Percentiles rank a stretch among this genome's conserved stretches.
Conservation (phyloP, 2,113 vertebrate genomes). For the Lagopus leucura region DNA sequence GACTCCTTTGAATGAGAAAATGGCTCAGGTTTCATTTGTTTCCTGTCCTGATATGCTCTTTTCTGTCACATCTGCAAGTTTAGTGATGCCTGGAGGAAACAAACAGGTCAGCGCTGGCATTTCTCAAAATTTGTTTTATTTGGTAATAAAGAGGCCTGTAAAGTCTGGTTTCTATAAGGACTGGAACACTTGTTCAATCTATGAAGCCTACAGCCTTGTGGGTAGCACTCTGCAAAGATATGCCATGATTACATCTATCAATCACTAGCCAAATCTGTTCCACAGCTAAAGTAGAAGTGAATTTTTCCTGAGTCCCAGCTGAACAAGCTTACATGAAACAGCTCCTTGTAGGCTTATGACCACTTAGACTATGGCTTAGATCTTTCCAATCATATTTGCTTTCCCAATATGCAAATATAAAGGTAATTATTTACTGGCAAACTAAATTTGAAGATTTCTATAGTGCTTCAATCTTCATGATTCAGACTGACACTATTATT, state of each 20-base stretch:
- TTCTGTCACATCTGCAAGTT: conserved; percentile 27
- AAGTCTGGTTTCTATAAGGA: not conserved
- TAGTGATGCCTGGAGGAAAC: conserved; percentile 12
- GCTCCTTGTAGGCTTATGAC: not conserved
- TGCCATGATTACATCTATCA: not conserved
- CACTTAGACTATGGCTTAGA: not conserved
- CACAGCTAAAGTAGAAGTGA: not conserved
- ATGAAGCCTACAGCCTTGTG: not conserved
- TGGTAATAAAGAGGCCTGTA: not conserved
- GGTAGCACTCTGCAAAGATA: not conserved
- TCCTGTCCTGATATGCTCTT: conserved; percentile 14
- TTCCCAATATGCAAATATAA: not conserved
- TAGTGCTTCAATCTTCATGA: not conserved
- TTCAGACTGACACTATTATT: not conserved
- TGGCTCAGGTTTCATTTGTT: conserved; percentile 48
- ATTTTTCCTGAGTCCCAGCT: rapidly evolving
- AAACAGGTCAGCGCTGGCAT: conserved; percentile 2
- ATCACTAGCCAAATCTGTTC: not conserved
- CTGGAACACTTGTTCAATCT: not conserved
- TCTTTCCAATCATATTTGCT: not conserved
- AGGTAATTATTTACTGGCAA: not conserved
- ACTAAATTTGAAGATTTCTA: not conserved
- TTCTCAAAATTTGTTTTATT: not conserved
- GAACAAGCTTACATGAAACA: not conserved
- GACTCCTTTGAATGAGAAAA: not conserved